Percentiles rank a stretch among this genome's conserved stretches.
Conservation (phyloP, 2,888 invertebrate species). For the Scaptomyza caliginosa region DNA sequence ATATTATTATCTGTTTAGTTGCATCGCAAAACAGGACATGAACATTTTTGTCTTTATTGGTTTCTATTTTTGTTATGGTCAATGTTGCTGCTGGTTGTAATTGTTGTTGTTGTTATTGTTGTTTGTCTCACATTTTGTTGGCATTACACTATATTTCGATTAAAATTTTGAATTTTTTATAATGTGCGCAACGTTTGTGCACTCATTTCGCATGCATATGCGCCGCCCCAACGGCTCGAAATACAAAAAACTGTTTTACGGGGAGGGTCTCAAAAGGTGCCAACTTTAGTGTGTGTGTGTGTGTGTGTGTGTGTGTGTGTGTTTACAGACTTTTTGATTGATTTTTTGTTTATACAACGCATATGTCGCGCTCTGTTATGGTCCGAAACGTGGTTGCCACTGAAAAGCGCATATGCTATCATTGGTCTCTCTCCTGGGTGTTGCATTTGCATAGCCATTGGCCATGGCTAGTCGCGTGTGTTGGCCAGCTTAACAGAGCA, state of each 20-base stretch:
- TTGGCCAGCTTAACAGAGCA: conserved; percentile 23
- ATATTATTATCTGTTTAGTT: conserved; percentile 57
- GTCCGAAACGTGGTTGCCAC: conserved; percentile 18
- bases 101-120: conserved; percentile 18
- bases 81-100: conserved; percentile 1
- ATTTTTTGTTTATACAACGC: conserved; percentile 70
- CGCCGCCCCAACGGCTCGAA: not conserved
- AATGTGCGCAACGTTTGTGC: conserved; percentile 40
- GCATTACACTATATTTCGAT: conserved; percentile 73
- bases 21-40: conserved; percentile 56
- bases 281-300: not conserved
- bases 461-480: conserved; percentile 50
- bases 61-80: conserved; percentile 59
- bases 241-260: not conserved
- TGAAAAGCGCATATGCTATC: conserved; percentile 62
- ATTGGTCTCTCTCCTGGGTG: conserved; percentile 53
- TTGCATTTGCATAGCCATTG: conserved; percentile 64
- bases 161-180: conserved; percentile 76
- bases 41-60: conserved; percentile 22
- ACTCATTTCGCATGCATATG: conserved; percentile 59
- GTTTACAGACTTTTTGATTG: conserved; percentile 64
- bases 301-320: conserved; percentile 10
- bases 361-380: conserved; percentile 65
- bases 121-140: too few relatives aligned
- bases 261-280: not conserved